Conservation (phyloP, 2,113 vertebrate genomes). For the Amazona guildingii region DNA sequence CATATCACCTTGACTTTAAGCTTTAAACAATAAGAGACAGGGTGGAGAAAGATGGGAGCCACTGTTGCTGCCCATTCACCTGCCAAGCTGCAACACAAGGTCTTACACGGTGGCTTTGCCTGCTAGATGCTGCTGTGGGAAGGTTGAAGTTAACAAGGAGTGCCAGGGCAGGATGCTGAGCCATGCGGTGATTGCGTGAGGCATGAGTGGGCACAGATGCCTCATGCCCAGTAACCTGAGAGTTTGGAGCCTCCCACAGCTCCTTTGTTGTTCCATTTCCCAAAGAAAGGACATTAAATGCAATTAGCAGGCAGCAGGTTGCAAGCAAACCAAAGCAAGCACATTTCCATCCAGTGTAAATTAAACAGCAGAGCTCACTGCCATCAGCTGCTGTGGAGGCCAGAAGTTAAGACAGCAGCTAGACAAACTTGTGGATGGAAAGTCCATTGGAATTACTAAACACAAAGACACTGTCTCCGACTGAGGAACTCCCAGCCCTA, state of each 20-base stretch:
- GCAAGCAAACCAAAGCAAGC: neutral
- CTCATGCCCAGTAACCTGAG: accelerated
- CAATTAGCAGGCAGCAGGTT: neutral
- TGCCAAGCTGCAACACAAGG: neutral
- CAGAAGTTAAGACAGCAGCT: neutral
- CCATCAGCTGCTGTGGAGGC: neutral
- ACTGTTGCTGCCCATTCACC: accelerated
- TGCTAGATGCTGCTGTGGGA: neutral
- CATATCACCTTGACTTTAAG: neutral
- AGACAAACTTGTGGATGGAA: neutral
- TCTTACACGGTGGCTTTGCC: neutral
- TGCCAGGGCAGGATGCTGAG: neutral
- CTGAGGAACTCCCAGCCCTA: neutral
- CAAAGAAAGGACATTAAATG: neutral
- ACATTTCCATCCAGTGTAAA: neutral
- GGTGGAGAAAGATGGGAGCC: neutral
- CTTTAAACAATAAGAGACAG: neutral
- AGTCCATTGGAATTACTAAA: neutral
- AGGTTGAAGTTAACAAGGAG: neutral
- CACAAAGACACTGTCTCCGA: neutral
- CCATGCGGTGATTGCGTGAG: accelerated
- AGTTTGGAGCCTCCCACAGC: neutral
- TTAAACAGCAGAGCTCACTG: neutral
- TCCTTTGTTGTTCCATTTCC: neutral
- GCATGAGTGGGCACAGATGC: accelerated